Evolutionary conservation across 2,888 invertebrate species (phyloP).

Genomic region (Troglohyphantes excavatus): DNA sequence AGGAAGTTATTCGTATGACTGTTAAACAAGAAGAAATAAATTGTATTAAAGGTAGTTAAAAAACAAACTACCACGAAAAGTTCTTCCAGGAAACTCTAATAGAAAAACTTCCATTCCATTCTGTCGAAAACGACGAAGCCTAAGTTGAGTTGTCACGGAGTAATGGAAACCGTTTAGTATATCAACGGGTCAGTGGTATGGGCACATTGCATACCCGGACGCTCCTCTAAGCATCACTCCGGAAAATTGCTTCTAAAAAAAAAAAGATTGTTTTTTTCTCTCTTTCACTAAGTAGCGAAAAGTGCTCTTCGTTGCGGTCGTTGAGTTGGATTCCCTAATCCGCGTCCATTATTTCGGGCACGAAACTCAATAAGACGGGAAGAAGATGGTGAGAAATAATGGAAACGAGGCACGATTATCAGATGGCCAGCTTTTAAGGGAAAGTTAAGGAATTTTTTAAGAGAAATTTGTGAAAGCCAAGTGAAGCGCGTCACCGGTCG

Average conservation of each 20-base stretch:
- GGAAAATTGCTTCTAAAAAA: conserved; percentile 32
- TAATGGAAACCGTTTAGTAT: conserved; percentile 57
- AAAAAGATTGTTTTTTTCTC: neutral
- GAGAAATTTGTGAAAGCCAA: too few species aligned
- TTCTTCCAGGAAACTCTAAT: neutral
- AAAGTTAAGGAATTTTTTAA: neutral
- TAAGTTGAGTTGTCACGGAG: conserved; percentile 1
- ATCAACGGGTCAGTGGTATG: conserved; percentile 67
- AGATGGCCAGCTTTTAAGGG: neutral
- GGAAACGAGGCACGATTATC: neutral
- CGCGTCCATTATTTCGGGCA: conserved; percentile 9
- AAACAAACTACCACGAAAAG: neutral
- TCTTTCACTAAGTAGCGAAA: neutral
- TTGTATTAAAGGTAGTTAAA: neutral
- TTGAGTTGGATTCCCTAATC: neutral
- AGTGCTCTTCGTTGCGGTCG: neutral
- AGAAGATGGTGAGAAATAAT: neutral
- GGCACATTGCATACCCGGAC: conserved; percentile 46
- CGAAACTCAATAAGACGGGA: neutral
- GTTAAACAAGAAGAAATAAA: too few species aligned
- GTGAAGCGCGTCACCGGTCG: too few species aligned
- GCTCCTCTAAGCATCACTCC: neutral
- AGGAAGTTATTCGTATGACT: too few species aligned
- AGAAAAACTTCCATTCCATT: neutral
- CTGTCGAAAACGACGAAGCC: neutral